phyloP scores from a whole-genome alignment of 2,888 invertebrate species.

The Malachius bipustulatus region DNA sequence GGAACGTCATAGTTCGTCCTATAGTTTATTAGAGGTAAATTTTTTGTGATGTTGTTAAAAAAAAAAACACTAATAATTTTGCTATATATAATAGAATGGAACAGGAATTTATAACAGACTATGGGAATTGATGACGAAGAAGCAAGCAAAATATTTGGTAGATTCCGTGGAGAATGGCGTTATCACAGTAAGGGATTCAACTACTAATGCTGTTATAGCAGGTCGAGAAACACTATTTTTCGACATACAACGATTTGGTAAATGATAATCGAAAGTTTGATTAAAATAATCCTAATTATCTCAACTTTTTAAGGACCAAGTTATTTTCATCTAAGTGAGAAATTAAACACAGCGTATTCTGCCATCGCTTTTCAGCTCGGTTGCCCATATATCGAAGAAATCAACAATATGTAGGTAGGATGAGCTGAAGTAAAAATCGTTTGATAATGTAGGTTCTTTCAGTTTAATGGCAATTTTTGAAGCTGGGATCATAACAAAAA shows the following conservation, averaged over 20 bases:
- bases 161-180: slow-evolving; percentile 63
- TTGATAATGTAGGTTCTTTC: slow-evolving; percentile 12
- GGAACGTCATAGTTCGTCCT: slow-evolving; percentile 60
- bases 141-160: slow-evolving; percentile 42
- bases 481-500: slow-evolving; percentile 63
- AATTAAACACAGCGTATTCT: slow-evolving; percentile 64
- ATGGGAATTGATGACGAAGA: slow-evolving; percentile 51
- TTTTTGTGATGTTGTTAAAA: slow-evolving; percentile 2
- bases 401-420: slow-evolving; percentile 54
- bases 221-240: slow-evolving; percentile 65
- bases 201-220: slow-evolving; percentile 53
- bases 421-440: not conserved
- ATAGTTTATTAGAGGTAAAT: slow-evolving; percentile 53
- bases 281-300: too few species aligned
- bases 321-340: slow-evolving; percentile 64
- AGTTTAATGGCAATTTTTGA: slow-evolving; percentile 64
- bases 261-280: too few species aligned
- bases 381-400: slow-evolving; percentile 60
- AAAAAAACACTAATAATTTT: slow-evolving; percentile 2
- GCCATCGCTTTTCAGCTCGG: slow-evolving; percentile 67
- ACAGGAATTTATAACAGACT: slow-evolving; percentile 61
- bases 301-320: slow-evolving; percentile 41
- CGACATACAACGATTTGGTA: slow-evolving; percentile 64
- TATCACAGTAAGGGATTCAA: slow-evolving; percentile 47
- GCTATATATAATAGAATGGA: slow-evolving; percentile 46